phyloP scores from a whole-genome alignment of 2,113 vertebrate genomes.

The Pituophis catenifer region DNA sequence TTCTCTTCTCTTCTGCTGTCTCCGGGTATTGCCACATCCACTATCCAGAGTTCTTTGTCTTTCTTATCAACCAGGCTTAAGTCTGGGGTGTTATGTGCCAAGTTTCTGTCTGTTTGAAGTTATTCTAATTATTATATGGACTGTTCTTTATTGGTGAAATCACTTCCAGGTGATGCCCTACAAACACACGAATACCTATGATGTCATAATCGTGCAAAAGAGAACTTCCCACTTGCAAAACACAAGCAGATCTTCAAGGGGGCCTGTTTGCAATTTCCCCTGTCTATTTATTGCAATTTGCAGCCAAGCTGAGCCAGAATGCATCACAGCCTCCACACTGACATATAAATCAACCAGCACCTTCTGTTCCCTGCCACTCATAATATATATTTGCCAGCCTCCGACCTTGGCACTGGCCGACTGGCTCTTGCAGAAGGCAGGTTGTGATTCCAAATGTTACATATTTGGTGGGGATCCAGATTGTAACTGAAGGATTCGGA shows the following conservation, averaged over 20 bases:
- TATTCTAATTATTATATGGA: background rate
- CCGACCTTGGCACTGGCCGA: background rate
- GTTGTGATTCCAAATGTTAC: background rate
- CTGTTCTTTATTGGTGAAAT: background rate
- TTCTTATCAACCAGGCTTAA: background rate
- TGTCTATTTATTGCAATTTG: background rate
- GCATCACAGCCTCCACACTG: background rate
- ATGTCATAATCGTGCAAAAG: background rate
- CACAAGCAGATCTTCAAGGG: background rate
- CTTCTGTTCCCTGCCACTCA: background rate
- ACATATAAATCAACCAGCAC: background rate
- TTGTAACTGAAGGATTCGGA: background rate
- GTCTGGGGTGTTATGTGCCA: background rate
- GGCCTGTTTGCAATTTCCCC: background rate
- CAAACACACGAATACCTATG: background rate
- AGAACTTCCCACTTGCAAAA: background rate
- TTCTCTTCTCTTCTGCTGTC: no score
- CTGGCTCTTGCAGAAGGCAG: background rate
- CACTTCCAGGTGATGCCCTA: background rate
- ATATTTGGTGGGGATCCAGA: background rate
- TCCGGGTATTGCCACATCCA: no score
- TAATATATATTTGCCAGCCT: background rate
- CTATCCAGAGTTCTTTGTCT: background rate
- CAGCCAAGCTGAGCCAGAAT: background rate
- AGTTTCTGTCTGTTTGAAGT: background rate